Evolutionary conservation across 2,888 invertebrate species (phyloP), one percentile per base, ranked within the genome.

Genomic region (Eupithecia insigniata): DNA sequence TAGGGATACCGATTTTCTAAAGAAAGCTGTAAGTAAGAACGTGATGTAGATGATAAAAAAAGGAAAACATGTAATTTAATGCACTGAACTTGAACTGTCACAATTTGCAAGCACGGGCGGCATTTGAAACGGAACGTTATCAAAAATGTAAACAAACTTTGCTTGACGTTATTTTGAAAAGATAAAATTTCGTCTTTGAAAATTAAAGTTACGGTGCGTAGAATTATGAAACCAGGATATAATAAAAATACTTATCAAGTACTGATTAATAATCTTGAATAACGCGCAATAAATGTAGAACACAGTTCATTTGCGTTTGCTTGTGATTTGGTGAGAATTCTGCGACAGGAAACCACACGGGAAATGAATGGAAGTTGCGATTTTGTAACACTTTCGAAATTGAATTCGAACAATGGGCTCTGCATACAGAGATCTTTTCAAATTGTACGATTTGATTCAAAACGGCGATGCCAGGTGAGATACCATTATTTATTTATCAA

Each of bases 361-460:
- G 93, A 93, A 93, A 91, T 90, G 90, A 86, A 84, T 86, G 83
- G 87, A 84, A 85, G 83, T 86, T 86, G 85, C 85, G 84, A 85
- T 84, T 83, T 82, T 78, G 85, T 88, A 89, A 83, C 81, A 81
- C 83, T 83, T 83, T 85, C 80, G 83, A 84, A 77, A 73, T 71
- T 76, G 81, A 82, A 85, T 66, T 67, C 67, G 26, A 69, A 87
- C 81, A 83, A 93, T 93, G 93, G 91, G 90, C 77, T 88, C 92
- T 67, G 83, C 89, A 76, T 93, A 90, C 81, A 90, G 86, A 80
- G 91, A 92, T 78, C 84, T 93, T 68, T 94, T 93, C 82, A 95
- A 95, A 80, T 87, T 96, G 51, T 95, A 95, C 82, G 96, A 96
- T 87, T 95, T 96, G 67, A 94, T 96, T 73, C 96, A 96, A 86